Percentiles rank a stretch among this genome's conserved stretches.
Conservation (phyloP, 2,797 vertebrate genomes). For the Anomalospiza imberbis region DNA sequence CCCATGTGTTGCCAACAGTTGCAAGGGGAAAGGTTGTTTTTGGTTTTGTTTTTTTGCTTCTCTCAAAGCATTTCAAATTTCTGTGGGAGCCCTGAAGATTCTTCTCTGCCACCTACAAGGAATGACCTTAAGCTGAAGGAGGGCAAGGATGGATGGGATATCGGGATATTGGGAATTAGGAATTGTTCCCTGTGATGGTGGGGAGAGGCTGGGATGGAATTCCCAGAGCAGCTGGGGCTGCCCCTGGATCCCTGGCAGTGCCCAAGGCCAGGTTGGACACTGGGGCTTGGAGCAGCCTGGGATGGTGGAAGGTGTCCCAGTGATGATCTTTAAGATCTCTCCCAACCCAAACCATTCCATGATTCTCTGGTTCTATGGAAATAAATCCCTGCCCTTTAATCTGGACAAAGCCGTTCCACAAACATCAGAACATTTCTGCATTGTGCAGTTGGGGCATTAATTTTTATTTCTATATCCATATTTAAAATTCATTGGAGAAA, state of each 20-base stretch:
- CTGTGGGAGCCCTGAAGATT: not conserved
- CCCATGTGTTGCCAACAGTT: conserved; percentile 47
- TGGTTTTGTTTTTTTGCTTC: not conserved
- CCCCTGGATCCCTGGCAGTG: not conserved
- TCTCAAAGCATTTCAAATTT: conserved; percentile 9
- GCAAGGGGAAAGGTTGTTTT: conserved; percentile 31
- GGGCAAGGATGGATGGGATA: not conserved
- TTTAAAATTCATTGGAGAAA: not conserved
- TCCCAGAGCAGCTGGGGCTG: not conserved
- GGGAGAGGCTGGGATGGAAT: not conserved
- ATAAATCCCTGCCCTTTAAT: not conserved
- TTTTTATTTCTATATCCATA: not conserved
- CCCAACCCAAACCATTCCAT: not conserved
- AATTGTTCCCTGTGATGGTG: not conserved
- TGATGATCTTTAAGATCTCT: not conserved
- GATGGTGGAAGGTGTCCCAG: not conserved
- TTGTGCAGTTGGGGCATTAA: not conserved
- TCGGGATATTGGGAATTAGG: not conserved
- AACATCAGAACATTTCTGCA: not conserved
- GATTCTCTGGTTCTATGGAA: not conserved
- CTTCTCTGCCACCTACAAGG: not conserved
- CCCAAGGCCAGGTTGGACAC: fast-evolving
- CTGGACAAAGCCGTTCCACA: not conserved
- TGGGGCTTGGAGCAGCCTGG: not conserved
- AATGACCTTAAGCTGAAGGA: not conserved